Conservation (phyloP, 2,113 vertebrate species). For the Rana temporaria region DNA sequence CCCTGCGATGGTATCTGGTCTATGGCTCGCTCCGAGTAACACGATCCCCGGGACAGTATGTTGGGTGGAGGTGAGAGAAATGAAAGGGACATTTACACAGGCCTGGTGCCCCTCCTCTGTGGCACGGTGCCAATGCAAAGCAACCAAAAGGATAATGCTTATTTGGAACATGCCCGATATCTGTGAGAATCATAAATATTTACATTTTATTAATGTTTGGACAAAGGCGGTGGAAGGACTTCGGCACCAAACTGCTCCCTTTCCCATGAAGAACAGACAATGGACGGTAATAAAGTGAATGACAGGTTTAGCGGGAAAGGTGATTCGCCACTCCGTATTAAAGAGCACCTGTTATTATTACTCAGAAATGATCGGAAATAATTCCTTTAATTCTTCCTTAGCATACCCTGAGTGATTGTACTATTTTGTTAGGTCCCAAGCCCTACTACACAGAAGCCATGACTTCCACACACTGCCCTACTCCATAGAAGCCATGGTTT, state of each 20-base stretch:
- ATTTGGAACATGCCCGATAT: constrained; percentile 59
- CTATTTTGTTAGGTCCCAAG: too few relatives aligned
- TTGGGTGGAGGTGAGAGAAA: constrained; percentile 47
- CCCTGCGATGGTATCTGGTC: neutral
- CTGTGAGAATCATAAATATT: constrained; percentile 60
- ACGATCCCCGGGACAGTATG: neutral
- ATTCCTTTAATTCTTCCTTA: too few relatives aligned
- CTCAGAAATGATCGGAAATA: too few relatives aligned
- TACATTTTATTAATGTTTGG: constrained; percentile 56
- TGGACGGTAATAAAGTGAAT: neutral
- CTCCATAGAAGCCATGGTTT: too few relatives aligned
- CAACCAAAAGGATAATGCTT: constrained; percentile 59
- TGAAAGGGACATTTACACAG: constrained; percentile 59
- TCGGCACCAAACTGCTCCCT: constrained; percentile 49
- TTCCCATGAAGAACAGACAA: constrained; percentile 56
- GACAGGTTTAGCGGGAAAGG: neutral
- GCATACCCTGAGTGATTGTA: too few relatives aligned
- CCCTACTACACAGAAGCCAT: too few relatives aligned
- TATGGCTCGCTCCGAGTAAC: constrained; percentile 22
- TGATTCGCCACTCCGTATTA: too few relatives aligned
- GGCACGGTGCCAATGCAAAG: constrained; percentile 56
- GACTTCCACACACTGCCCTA: too few relatives aligned
- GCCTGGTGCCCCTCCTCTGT: constrained; percentile 52
- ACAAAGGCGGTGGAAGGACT: constrained; percentile 51
- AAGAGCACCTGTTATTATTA: too few relatives aligned